Percentiles rank a stretch among this genome's conserved stretches.
Conservation (phyloP, 2,888 invertebrate species). For the Caenorhabditis sp. region DNA sequence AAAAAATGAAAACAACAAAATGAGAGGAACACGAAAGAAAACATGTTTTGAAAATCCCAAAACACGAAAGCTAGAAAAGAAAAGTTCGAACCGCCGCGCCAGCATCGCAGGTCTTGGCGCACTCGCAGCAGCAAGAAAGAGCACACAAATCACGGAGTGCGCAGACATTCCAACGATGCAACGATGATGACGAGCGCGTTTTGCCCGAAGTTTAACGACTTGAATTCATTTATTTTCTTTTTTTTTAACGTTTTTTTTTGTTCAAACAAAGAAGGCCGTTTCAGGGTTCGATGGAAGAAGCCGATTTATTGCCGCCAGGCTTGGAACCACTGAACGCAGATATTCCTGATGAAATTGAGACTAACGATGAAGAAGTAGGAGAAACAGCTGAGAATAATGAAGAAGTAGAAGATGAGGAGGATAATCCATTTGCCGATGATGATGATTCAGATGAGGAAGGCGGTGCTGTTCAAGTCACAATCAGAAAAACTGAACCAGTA, state of each 20-base stretch:
- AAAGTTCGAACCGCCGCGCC: too few relatives aligned
- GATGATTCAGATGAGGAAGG: conserved; percentile 68
- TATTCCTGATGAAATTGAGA: conserved; percentile 6
- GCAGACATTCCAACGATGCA: neutral
- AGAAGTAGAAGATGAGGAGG: conserved; percentile 9
- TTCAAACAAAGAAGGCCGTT: neutral
- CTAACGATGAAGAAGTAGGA: conserved; percentile 7
- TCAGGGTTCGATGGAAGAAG: neutral
- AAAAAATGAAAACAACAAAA: neutral
- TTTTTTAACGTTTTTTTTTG: neutral
- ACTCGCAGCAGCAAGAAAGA: neutral
- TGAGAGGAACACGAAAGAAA: neutral
- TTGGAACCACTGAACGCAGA: conserved; percentile 6
- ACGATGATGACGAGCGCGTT: neutral
- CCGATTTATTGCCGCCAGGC: conserved; percentile 2
- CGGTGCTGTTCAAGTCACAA: conserved; percentile 70
- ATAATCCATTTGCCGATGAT: conserved; percentile 54
- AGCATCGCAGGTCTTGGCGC: neutral
- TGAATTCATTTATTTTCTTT: neutral
- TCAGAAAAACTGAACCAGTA: conserved; percentile 63
- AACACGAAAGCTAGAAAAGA: too few relatives aligned
- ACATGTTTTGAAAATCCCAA: too few relatives aligned
- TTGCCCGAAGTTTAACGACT: neutral
- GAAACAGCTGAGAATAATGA: conserved; percentile 15
- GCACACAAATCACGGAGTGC: neutral